These are phyloP conservation scores for Ormyrus labotus DNA, from an alignment of 2,888 invertebrate genomes.

Conservation along the genomic window DNA sequence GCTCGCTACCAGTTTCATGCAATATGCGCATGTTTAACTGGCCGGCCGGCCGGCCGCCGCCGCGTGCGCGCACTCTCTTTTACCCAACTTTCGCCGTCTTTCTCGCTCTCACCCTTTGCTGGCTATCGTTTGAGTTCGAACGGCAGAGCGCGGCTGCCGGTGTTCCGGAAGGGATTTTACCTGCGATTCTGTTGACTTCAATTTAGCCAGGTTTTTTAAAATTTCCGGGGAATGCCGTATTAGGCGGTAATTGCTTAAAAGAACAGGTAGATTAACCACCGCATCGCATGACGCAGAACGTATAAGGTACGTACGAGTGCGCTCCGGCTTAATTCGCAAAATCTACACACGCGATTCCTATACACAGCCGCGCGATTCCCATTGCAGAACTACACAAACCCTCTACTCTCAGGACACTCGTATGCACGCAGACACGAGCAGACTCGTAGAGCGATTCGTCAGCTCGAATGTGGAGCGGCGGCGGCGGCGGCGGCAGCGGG, in stretches of 20 bases:
- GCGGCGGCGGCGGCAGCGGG: background rate
- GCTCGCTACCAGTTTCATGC: constrained; percentile 75
- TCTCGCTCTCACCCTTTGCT: too few relatives aligned
- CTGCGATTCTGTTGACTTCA: too few relatives aligned
- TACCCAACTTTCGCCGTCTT: constrained; percentile 13
- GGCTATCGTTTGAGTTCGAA: too few relatives aligned
- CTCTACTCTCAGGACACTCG: background rate
- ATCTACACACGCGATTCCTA: constrained; percentile 27
- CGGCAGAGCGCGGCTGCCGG: too few relatives aligned
- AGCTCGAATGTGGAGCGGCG: constrained; percentile 33
- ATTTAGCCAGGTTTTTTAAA: too few relatives aligned
- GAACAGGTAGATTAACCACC: constrained; percentile 25
- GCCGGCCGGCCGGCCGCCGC: constrained; percentile 53
- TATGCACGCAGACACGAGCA: background rate
- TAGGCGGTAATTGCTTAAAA: background rate
- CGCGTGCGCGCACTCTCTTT: constrained; percentile 19
- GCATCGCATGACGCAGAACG: too few relatives aligned
- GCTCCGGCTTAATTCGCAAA: constrained; percentile 38
- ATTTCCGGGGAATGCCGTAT: too few relatives aligned
- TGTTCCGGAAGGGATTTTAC: too few relatives aligned
- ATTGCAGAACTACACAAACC: constrained; percentile 18
- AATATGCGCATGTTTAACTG: constrained; percentile 76
- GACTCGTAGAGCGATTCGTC: constrained; percentile 22
- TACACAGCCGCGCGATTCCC: constrained; percentile 14
- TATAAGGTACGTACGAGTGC: background rate